A percentile compares a stretch with the other conserved stretches of the same genome.
Conservation (phyloP, 2,888 invertebrate species). For the Thalpophila matura region DNA sequence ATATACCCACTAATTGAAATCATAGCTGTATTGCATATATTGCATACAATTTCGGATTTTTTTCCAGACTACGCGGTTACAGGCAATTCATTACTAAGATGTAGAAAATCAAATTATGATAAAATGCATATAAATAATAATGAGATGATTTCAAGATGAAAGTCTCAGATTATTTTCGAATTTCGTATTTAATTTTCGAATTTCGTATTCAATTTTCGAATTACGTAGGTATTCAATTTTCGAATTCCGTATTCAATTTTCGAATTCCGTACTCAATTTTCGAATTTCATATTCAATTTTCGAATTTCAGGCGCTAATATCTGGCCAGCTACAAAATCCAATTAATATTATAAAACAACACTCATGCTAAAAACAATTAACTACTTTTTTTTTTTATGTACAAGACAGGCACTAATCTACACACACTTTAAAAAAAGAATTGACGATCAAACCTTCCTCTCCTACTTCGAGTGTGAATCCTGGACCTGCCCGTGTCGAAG, state of each 20-base stretch:
- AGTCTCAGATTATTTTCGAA: background rate
- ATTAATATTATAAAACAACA: background rate
- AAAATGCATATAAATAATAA: too few species aligned
- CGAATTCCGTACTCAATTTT: too few species aligned
- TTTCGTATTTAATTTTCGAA: too few species aligned
- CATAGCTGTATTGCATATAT: too few species aligned
- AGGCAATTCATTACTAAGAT: too few species aligned
- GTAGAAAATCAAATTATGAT: background rate
- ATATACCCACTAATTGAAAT: background rate
- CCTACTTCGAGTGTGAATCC: conserved; percentile 88
- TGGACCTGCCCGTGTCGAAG: conserved; percentile 84
- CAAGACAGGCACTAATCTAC: conserved; percentile 65
- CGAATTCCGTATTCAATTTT: too few species aligned
- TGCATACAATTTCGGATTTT: too few species aligned
- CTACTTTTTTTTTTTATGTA: conserved; percentile 47
- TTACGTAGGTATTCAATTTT: background rate
- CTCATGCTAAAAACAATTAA: conserved; percentile 26
- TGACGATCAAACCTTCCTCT: conserved; percentile 88
- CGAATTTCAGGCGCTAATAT: background rate
- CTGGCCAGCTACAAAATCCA: background rate
- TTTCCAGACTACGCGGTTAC: too few species aligned
- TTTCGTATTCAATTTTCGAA: background rate
- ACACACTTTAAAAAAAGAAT: conserved; percentile 70
- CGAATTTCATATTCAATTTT: background rate
- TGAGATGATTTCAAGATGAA: too few species aligned